phyloP scores from a whole-genome alignment of 92 coral and sea anemone species.

The Actinernus sp. region DNA sequence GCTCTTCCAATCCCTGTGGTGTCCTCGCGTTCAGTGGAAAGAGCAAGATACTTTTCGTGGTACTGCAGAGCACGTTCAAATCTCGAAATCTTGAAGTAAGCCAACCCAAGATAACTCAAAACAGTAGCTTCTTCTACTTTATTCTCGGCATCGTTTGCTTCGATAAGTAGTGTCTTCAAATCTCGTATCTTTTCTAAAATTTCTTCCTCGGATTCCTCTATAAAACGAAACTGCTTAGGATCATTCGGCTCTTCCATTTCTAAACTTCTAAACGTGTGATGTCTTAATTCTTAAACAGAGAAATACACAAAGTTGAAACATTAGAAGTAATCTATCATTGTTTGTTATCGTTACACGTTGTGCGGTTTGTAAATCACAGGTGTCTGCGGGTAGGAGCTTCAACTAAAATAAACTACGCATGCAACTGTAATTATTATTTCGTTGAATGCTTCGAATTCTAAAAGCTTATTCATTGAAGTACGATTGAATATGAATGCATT shows the following conservation, averaged over 20 bases:
- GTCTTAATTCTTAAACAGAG: too few relatives aligned
- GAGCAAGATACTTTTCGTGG: conserved; percentile 83
- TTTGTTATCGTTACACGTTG: too few relatives aligned
- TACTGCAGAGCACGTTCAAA: conserved; percentile 74
- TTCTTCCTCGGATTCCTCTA: conserved; percentile 84
- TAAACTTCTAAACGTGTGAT: too few relatives aligned
- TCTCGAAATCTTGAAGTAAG: conserved; percentile 84
- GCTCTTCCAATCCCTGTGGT: conserved; percentile 88
- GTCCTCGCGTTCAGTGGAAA: conserved; percentile 75
- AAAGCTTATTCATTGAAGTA: too few relatives aligned
- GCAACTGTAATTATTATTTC: too few relatives aligned
- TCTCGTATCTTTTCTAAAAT: conserved; percentile 75
- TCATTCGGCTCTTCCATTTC: conserved; percentile 77
- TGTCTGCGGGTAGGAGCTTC: conserved; percentile 10
- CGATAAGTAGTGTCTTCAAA: conserved; percentile 58
- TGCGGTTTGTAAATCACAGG: too few relatives aligned
- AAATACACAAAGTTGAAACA: too few relatives aligned
- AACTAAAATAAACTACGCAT: too few relatives aligned
- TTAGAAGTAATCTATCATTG: too few relatives aligned
- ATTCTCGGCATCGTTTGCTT: conserved; percentile 81
- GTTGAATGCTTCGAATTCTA: too few relatives aligned
- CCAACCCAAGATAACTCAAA: conserved; percentile 85
- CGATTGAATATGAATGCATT: too few relatives aligned
- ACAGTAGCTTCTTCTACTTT: conserved; percentile 79
- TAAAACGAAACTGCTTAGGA: conserved; percentile 90